A percentile compares a stretch with the other conserved stretches of the same genome.
Evolutionary conservation across 1,140 invertebrate species (phyloP).

Genomic region (Drosophila pseudoobscura): DNA sequence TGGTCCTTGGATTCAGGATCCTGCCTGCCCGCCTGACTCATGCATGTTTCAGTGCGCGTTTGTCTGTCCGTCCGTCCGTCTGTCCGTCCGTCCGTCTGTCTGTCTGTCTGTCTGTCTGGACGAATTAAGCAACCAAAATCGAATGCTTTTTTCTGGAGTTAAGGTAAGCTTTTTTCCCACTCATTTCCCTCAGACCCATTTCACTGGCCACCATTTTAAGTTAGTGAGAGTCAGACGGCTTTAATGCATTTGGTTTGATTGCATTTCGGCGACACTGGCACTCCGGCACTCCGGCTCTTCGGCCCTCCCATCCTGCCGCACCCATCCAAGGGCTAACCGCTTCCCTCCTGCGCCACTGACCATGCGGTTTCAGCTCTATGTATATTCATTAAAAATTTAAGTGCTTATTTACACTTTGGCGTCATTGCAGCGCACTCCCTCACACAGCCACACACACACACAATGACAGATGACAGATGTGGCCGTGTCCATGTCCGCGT

Average conservation of each 20-base stretch:
- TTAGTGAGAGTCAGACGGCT: neutral
- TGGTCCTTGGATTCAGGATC: too few species aligned
- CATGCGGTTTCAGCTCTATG: constrained; percentile 14
- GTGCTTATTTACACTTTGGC: constrained; percentile 57
- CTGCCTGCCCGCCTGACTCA: constrained; percentile 10
- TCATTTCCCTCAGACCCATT: neutral
- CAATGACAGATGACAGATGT: constrained; percentile 7
- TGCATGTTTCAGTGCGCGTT: constrained; percentile 42
- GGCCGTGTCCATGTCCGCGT: too few species aligned
- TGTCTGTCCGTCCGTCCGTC: neutral
- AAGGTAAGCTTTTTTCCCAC: neutral
- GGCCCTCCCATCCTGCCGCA: neutral
- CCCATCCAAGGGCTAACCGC: neutral
- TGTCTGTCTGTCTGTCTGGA: neutral
- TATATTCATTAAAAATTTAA: constrained; percentile 66
- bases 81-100: neutral
- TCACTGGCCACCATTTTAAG: neutral
- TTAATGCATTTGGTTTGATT: constrained; percentile 53
- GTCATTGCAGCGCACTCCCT: constrained; percentile 25
- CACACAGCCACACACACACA: neutral
- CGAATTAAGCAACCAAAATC: too few species aligned
- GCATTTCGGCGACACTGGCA: constrained; percentile 30
- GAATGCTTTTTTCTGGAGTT: too few species aligned
- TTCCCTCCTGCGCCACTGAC: neutral
- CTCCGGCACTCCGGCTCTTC: too few species aligned